Conservation (phyloP, 2,113 vertebrate species). For the Ardeotis arabs region DNA sequence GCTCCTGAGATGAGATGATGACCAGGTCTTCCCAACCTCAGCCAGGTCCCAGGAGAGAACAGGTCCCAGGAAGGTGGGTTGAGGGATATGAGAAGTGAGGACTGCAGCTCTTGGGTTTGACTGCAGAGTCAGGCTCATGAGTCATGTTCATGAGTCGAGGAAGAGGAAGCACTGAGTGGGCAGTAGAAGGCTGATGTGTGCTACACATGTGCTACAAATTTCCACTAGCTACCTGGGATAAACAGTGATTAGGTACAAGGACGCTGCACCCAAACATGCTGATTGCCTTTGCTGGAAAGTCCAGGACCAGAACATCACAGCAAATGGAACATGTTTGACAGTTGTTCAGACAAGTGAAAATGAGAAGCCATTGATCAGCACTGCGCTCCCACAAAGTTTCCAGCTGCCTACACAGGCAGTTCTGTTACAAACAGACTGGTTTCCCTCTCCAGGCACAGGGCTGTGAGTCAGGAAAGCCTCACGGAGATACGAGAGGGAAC, state of each 20-base stretch:
- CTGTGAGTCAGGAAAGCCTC: neutral
- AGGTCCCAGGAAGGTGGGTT: neutral
- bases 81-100: neutral
- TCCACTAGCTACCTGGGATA: neutral
- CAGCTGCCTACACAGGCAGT: slow-evolving; percentile 5
- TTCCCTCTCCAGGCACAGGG: neutral
- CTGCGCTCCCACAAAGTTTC: neutral
- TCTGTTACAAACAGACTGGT: neutral
- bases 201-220: neutral
- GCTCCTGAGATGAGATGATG: neutral
- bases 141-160: neutral
- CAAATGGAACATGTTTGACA: neutral
- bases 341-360: neutral
- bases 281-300: neutral
- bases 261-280: neutral
- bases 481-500: neutral
- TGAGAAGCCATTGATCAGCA: neutral
- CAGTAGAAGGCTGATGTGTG: neutral
- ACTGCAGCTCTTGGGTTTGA: neutral
- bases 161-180: neutral
- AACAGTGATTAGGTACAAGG: neutral
- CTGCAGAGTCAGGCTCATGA: neutral
- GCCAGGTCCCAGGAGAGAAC: neutral
- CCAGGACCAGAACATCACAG: neutral
- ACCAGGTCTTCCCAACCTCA: rapidly evolving